These are phyloP conservation scores for Prionace glauca DNA, from an alignment of 2,797 vertebrate genomes.

Conservation along the genomic window DNA sequence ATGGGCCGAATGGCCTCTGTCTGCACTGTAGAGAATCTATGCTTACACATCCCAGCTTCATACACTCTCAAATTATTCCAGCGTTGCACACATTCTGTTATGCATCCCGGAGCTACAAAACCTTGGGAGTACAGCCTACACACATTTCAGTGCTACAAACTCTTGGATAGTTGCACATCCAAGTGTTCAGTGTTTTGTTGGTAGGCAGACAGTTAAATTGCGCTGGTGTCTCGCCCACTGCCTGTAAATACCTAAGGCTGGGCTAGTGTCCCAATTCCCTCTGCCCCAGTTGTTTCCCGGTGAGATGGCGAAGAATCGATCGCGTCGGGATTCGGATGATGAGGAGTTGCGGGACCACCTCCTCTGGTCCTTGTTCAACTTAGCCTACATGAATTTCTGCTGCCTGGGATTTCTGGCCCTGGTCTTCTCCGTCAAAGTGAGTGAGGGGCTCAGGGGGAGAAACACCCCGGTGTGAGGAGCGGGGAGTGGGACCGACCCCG, in stretches of 20 bases:
- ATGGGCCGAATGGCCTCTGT: too few relatives aligned
- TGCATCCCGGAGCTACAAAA: not conserved
- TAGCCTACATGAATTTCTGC: not conserved
- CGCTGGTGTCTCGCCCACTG: not conserved
- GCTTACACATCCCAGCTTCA: too few relatives aligned
- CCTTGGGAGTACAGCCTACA: not conserved
- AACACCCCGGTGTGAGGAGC: too few relatives aligned
- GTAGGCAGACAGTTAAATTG: too few relatives aligned
- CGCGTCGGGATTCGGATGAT: too few relatives aligned
- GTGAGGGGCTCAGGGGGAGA: not conserved
- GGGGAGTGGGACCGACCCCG: too few relatives aligned
- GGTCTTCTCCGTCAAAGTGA: conserved; percentile 14
- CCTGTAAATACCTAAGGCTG: not conserved
- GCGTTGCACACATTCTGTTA: too few relatives aligned
- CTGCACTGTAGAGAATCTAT: too few relatives aligned
- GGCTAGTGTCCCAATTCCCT: not conserved
- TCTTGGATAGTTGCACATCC: not conserved
- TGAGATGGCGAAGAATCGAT: not conserved
- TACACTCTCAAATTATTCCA: too few relatives aligned
- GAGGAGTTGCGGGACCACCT: not conserved
- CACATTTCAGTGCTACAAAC: not conserved
- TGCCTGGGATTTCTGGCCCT: not conserved
- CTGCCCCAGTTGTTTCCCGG: not conserved
- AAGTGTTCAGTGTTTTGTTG: not conserved
- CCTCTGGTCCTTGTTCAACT: not conserved